Base-by-base conservation (phyloP, 2,797 vertebrate species). In the Phalloptychus januarius region DNA sequence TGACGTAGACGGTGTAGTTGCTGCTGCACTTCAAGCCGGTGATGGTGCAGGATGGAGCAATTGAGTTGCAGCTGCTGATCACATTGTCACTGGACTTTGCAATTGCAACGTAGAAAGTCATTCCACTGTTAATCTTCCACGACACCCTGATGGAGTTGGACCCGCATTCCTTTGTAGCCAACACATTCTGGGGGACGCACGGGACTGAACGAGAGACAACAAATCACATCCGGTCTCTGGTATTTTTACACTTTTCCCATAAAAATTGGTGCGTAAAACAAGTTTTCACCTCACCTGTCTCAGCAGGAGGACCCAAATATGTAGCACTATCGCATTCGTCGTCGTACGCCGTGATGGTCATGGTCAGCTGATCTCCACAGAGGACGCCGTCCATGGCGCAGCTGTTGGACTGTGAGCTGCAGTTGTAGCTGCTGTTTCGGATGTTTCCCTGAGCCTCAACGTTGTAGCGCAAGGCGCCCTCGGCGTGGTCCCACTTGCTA, bases 361-460 rank as follows among this genome's bases (percentile, higher is more conserved):
- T 56, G 0, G 90, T 94, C 69, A 97, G 67, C 54, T 91, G 89
- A 40, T 96, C 93, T 61, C 96, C 96, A 25, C 96, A 97, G 0
- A 45, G 40, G 25, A 96, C 18, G 1, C 80, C 89, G 0, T 83
- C 7, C 1, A 96, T 95, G 40, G 84, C 79, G 18, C 96, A 97
- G 90, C 92, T 96, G 89, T 88, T 93, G 40, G 83, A 91, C 18
- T 44, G 8, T 0, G 96, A 91, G 82, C 18, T 94, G 89, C 96
- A 97, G 87, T 58, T 95, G 92, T 96, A 95, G 58, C 33, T 86
- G 15, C 46, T 56, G 1, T 77, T 40, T 31, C 75, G 90, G 5
- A 7, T 79, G 89, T 94, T 96, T 38, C 96, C 96, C 2, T 71
- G 81, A 7, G 91, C 95, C 36, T 94, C 88, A 72, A 95, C 94